Evolutionary conservation across 2,888 invertebrate species (phyloP), one percentile per base, ranked within the genome.

Genomic region (Dynastes tityus): DNA sequence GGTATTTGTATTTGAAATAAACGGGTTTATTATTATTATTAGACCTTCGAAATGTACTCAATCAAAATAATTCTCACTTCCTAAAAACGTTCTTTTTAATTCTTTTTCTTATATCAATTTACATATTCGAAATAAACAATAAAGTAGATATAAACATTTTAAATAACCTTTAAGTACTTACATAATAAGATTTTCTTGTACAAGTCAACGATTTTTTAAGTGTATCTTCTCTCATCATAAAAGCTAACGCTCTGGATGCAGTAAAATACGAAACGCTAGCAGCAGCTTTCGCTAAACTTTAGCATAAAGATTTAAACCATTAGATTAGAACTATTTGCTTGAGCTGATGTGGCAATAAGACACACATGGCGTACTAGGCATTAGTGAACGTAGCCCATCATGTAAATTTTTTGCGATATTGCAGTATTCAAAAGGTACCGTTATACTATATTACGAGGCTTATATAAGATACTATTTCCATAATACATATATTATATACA

Each of bases 331-430:
- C 80, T 81, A 78, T 80, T 74, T 78, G 78, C 77, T 76, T 78
- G 80, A 68, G 61, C 71, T 78, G 78, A 78, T 77, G 71, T 75
- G 64, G 80, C 80, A 78, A 81, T 82, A 82, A 82, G 80, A 80
- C 79, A 73, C 82, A 82, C 79, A 79, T 82, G 82, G 77, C 80
- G 82, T 81, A 80, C 75, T 80, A 78, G 27, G 78, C 81, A 80
- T 80, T 79, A 79, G 80, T 79, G 79, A 80, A 80, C 80, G 80
- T 80, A 78, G 78, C 78, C 81, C 81, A 81, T 81, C 81, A 82
- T 82, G 82, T 80, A 83, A 83, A 83, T 83, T 83, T 83, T 83
- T 83, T 83, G 83, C 83, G 81, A 81, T 83, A 81, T 81, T 79
- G 82, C 82, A 81, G 80, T 82, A 83, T 82, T 80, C 80, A 74